Evolutionary conservation across 2,888 invertebrate genomes (phyloP).

Genomic region (Abscondita cerata): DNA sequence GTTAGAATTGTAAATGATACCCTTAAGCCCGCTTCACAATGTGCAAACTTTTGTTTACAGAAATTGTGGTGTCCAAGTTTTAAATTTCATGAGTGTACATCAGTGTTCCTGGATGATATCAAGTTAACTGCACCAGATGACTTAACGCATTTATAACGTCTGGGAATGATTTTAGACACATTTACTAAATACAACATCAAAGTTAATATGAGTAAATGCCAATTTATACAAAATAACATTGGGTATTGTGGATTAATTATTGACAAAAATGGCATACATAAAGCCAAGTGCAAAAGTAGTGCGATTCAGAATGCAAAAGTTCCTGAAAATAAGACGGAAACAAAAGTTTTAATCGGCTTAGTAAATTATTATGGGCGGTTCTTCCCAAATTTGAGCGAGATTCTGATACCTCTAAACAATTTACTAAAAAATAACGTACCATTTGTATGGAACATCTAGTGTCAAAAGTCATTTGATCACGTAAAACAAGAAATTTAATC

Average conservation of each 20-base stretch:
- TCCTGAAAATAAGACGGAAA: slow-evolving; percentile 2
- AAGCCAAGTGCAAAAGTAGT: neutral
- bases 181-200: neutral
- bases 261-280: slow-evolving; percentile 1
- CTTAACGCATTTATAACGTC: neutral
- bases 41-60: too few species aligned
- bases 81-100: too few species aligned
- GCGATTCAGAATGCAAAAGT: neutral
- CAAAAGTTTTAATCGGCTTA: neutral
- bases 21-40: too few species aligned
- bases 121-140: neutral
- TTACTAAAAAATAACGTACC: slow-evolving; percentile 2
- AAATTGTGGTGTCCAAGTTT: too few species aligned
- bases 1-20: too few species aligned
- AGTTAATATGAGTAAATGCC: neutral
- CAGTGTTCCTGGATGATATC: slow-evolving; percentile 5
- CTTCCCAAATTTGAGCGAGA: slow-evolving; percentile 1
- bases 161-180: neutral
- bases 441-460: too few species aligned
- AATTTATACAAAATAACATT: neutral
- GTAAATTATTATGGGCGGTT: slow-evolving; percentile 13
- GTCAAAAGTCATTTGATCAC: neutral
- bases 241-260: slow-evolving; percentile 5
- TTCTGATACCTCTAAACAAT: slow-evolving; percentile 7
- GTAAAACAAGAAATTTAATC: neutral